Percentiles rank a stretch among this genome's conserved stretches.
phyloP scores from a whole-genome alignment of 2,113 vertebrate species.

The Nothocercus julius region DNA sequence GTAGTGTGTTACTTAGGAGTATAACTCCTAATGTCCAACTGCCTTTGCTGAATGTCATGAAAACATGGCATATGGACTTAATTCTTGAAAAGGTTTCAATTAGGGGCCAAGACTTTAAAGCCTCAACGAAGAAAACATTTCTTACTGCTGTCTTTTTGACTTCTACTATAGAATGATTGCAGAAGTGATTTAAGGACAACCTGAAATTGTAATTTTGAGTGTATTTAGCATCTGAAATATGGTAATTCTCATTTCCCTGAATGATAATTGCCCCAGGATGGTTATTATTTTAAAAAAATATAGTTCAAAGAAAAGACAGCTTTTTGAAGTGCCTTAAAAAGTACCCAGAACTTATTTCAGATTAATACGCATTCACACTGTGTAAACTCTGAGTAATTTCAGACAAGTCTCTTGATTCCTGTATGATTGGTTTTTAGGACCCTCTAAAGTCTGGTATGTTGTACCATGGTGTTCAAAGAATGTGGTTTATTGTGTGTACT shows the following conservation, averaged over 20 bases:
- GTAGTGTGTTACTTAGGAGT: accelerated
- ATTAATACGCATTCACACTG: background rate
- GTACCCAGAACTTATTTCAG: background rate
- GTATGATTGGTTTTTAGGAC: background rate
- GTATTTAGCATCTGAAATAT: background rate
- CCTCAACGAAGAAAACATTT: background rate
- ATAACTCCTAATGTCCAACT: background rate
- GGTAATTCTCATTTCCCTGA: background rate
- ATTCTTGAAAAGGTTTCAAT: background rate
- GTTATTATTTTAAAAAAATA: too few relatives aligned
- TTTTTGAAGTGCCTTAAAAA: background rate
- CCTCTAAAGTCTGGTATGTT: background rate
- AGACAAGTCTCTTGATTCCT: background rate
- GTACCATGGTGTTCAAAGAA: background rate
- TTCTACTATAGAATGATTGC: background rate
- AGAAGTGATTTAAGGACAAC: background rate
- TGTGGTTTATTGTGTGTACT: background rate
- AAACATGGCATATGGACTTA: background rate
- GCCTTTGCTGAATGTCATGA: background rate
- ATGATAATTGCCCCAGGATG: background rate
- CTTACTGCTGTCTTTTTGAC: background rate
- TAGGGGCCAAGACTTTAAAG: background rate
- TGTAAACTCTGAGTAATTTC: background rate
- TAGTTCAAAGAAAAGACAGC: too few relatives aligned
- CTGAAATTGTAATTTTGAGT: background rate